Evolutionary conservation across 2,797 vertebrate genomes (phyloP).

Genomic region (Ptychobarbus kaznakovi): DNA sequence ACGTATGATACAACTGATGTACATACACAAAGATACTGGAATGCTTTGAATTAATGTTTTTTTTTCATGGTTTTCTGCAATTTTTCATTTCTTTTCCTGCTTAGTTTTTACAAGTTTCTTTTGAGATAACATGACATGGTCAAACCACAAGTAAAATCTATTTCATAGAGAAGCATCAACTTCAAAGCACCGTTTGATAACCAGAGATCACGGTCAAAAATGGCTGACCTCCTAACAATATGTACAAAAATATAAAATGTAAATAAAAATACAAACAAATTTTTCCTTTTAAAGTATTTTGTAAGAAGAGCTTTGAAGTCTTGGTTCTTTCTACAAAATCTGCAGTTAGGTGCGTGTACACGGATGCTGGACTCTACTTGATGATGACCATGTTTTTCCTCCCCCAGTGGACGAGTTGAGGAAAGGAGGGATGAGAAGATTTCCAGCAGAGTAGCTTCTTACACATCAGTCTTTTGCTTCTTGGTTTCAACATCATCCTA

Average conservation of each 20-base stretch:
- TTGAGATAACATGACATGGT: slow-evolving; percentile 85
- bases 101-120: slow-evolving; percentile 67
- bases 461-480: slow-evolving; percentile 91
- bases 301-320: slow-evolving; percentile 88
- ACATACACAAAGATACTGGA: slow-evolving; percentile 88
- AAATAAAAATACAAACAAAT: slow-evolving; percentile 97
- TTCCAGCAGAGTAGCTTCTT: slow-evolving; percentile 66
- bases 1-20: slow-evolving; percentile 86
- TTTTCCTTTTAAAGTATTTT: slow-evolving; percentile 91
- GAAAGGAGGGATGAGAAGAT: slow-evolving; percentile 62
- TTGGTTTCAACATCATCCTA: slow-evolving; percentile 88
- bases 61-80: slow-evolving; percentile 63
- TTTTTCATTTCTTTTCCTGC: slow-evolving; percentile 67
- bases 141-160: slow-evolving; percentile 86
- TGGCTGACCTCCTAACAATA: slow-evolving; percentile 89
- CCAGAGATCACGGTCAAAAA: slow-evolving; percentile 87
- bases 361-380: slow-evolving; percentile 77
- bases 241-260: slow-evolving; percentile 98
- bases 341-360: slow-evolving; percentile 69
- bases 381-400: slow-evolving; percentile 77
- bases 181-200: slow-evolving; percentile 88
- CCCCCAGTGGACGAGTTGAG: slow-evolving; percentile 70
- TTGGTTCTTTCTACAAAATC: slow-evolving; percentile 80
- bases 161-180: slow-evolving; percentile 76
- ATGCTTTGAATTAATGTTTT: slow-evolving; percentile 78